phyloP scores from a whole-genome alignment of 2,888 invertebrate species.

The Idaea dimidiata region DNA sequence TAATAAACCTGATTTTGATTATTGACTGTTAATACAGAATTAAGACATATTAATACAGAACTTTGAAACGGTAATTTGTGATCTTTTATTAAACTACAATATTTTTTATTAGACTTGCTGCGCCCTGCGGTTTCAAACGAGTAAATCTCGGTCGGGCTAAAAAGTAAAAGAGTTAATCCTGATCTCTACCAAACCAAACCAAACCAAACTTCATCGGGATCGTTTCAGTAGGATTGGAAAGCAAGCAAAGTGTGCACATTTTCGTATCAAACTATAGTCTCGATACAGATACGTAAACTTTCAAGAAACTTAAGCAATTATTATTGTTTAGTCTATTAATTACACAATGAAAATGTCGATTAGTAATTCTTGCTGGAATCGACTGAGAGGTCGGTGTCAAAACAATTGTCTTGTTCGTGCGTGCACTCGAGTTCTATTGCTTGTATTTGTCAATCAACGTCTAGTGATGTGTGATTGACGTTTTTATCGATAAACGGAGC shows the following conservation, averaged over 20 bases:
- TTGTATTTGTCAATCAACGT: background rate
- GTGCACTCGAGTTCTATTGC: background rate
- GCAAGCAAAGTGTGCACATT: background rate
- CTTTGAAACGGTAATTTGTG: no score
- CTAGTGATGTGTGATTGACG: background rate
- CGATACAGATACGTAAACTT: background rate
- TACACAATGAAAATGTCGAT: conserved; percentile 19
- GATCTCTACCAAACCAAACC: no score
- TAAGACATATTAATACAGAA: no score
- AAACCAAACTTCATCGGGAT: no score
- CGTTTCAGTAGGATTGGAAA: no score
- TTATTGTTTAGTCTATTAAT: conserved; percentile 19
- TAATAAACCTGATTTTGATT: no score
- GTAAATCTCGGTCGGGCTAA: no score
- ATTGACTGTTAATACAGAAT: no score
- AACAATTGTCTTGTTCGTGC: background rate
- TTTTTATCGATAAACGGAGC: background rate
- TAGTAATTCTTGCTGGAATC: background rate
- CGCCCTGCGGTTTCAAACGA: no score
- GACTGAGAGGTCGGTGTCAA: background rate
- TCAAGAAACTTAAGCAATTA: background rate
- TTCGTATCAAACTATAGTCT: background rate
- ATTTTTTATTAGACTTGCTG: no score
- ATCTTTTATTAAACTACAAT: no score
- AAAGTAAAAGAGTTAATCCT: no score